These are phyloP conservation scores for Crenuchus spilurus DNA, from an alignment of 2,797 vertebrate species.

Conservation along the genomic window DNA sequence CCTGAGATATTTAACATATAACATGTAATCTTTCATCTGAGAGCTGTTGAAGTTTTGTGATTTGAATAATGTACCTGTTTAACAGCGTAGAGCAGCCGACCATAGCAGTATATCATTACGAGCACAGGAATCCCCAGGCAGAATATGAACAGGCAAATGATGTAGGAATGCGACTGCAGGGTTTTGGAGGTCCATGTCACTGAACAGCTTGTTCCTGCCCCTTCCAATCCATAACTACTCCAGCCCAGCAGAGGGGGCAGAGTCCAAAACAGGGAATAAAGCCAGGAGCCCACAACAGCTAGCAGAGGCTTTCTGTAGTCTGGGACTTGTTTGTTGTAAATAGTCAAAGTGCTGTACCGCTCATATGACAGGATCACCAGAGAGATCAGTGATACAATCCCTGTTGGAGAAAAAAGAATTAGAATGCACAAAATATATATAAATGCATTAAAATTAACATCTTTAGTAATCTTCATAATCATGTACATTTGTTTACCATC, in stretches of 20 bases:
- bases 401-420: constrained; percentile 67
- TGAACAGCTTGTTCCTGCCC: constrained; percentile 80
- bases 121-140: constrained; percentile 78
- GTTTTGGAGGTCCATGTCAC: constrained; percentile 78
- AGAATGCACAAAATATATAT: no score
- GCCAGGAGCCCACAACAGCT: constrained; percentile 76
- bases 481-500: no score
- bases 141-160: constrained; percentile 84
- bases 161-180: constrained; percentile 70
- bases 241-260: constrained; percentile 82
- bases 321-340: constrained; percentile 71
- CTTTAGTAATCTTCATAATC: no score
- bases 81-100: constrained; percentile 74
- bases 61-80: constrained; percentile 72
- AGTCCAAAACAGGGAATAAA: constrained; percentile 85
- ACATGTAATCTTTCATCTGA: no score
- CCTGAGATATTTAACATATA: no score
- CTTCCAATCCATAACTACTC: constrained; percentile 82
- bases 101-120: constrained; percentile 81
- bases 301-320: constrained; percentile 77
- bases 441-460: no score
- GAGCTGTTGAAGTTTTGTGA: no score
- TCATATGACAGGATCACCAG: constrained; percentile 87
- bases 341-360: constrained; percentile 86
- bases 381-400: constrained; percentile 88